phyloP scores from a whole-genome alignment of 1,140 invertebrate genomes.

The Macrocentrus cingulum region DNA sequence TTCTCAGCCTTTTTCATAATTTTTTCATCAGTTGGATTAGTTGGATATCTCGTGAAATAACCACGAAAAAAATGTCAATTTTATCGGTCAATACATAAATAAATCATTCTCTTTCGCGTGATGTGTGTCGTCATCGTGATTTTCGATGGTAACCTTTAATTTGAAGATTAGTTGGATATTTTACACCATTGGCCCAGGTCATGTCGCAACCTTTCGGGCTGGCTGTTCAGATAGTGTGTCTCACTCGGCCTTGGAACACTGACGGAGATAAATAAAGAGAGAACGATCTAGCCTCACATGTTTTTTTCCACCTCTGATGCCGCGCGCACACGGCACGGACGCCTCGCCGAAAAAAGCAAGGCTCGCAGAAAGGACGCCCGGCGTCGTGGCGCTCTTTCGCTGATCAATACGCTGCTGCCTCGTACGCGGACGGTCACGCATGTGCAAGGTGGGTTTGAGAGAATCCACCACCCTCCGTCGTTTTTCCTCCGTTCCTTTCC shows the following conservation, averaged over 20 bases:
- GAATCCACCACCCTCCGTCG: slow-evolving; percentile 30
- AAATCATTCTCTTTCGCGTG: too few species aligned
- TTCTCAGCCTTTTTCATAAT: too few species aligned
- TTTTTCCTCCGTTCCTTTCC: slow-evolving; percentile 37
- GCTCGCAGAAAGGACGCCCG: slow-evolving; percentile 59
- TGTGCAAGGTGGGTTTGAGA: slow-evolving; percentile 50
- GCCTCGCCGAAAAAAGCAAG: slow-evolving; percentile 53
- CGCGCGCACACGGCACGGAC: slow-evolving; percentile 23
- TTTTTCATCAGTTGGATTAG: too few species aligned
- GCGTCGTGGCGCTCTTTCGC: slow-evolving; percentile 59
- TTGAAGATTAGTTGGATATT: too few species aligned
- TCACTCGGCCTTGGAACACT: background rate
- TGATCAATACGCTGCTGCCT: slow-evolving; percentile 58
- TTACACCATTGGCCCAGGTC: too few species aligned
- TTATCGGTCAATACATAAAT: too few species aligned
- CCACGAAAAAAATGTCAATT: too few species aligned
- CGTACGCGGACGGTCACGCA: slow-evolving; percentile 60
- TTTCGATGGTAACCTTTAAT: too few species aligned
- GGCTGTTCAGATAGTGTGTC: too few species aligned
- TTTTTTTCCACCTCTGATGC: slow-evolving; percentile 17
- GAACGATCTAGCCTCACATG: slow-evolving; percentile 9
- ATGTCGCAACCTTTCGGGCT: too few species aligned
- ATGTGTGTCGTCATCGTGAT: too few species aligned
- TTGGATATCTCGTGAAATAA: too few species aligned
- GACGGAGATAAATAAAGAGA: background rate